Percentiles rank a stretch among this genome's conserved stretches.
These are phyloP conservation scores for Epistrophe eligans DNA, from an alignment of 2,888 invertebrate genomes.

Conservation along the genomic window DNA sequence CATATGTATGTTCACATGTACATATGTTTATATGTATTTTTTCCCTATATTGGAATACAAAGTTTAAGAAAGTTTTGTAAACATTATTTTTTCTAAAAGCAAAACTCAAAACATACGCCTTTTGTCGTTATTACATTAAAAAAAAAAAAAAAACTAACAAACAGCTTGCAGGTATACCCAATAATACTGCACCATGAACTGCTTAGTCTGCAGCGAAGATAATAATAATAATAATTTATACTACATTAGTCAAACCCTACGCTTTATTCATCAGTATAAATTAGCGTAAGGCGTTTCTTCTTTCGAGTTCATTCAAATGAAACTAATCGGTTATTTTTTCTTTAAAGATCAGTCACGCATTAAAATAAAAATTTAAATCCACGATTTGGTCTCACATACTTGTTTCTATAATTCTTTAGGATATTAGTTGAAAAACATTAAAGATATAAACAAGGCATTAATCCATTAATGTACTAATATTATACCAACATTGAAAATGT, in stretches of 20 bases:
- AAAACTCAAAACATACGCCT: not conserved
- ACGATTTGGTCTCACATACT: not conserved
- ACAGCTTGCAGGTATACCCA: not conserved
- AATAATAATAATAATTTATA: not conserved
- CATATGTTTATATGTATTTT: not conserved
- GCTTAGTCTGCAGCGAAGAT: not conserved
- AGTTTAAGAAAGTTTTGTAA: not conserved
- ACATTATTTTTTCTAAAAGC: not conserved
- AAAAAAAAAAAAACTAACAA: not conserved
- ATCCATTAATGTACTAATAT: too few species aligned
- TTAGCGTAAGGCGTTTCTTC: constrained; percentile 4
- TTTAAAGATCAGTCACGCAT: not conserved
- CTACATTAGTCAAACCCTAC: not conserved
- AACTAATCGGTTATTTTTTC: constrained; percentile 14
- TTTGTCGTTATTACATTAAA: not conserved
- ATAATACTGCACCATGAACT: not conserved
- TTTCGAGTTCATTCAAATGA: constrained; percentile 14
- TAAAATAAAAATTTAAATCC: not conserved
- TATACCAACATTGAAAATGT: too few species aligned
- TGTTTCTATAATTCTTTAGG: not conserved
- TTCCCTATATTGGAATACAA: not conserved
- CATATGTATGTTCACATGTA: not conserved
- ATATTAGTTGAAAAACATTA: too few species aligned
- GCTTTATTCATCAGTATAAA: not conserved
- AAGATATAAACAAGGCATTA: too few species aligned